These are phyloP conservation scores for Ciconia stormi DNA, from an alignment of 2,113 vertebrate genomes.

Conservation along the genomic window DNA sequence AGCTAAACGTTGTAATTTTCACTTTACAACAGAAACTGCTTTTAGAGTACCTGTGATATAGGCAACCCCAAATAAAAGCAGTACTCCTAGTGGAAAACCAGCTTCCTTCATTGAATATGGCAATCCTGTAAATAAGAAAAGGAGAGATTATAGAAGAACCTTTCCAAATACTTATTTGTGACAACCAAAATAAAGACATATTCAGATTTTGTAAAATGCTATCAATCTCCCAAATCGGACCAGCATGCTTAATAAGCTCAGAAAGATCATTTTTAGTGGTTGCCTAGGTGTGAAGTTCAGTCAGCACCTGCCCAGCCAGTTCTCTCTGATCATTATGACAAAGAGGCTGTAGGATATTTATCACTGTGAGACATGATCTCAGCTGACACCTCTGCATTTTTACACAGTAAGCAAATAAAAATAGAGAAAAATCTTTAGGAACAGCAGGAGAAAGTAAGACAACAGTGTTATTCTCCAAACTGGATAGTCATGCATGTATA, in stretches of 20 bases:
- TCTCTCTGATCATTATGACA: background rate
- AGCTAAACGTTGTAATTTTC: background rate
- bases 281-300: background rate
- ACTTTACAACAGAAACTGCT: background rate
- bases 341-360: background rate
- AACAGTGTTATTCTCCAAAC: background rate
- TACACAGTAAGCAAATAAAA: background rate
- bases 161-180: background rate
- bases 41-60: conserved; percentile 84
- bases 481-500: background rate
- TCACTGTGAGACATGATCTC: background rate
- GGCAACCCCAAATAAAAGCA: conserved; percentile 86
- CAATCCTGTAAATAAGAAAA: conserved; percentile 80
- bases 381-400: background rate
- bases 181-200: background rate
- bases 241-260: background rate
- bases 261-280: background rate
- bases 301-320: background rate
- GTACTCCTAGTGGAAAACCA: conserved; percentile 88
- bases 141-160: background rate
- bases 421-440: background rate
- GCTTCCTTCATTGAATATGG: conserved; percentile 94
- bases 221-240: background rate
- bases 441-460: background rate
- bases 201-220: background rate